These are phyloP conservation scores for Epicauta chinensis DNA, from an alignment of 1,140 invertebrate genomes.

Conservation along the genomic window DNA sequence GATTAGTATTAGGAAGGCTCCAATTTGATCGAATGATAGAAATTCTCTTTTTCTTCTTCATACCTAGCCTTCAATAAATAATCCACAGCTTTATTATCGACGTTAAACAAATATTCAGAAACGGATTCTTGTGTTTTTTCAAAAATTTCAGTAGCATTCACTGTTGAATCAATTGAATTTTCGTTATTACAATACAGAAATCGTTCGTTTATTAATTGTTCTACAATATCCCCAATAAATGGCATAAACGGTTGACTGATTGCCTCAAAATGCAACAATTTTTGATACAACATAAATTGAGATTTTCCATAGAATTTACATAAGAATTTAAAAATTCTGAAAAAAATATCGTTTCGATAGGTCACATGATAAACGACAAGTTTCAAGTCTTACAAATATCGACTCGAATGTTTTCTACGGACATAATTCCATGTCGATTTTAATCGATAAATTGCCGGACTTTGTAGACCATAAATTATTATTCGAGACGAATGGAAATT, in stretches of 20 bases:
- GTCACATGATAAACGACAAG: constrained; percentile 5
- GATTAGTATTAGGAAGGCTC: constrained; percentile 29
- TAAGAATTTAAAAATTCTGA: constrained; percentile 41
- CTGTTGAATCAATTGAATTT: no score
- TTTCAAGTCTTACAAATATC: constrained; percentile 42
- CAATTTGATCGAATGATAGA: constrained; percentile 43
- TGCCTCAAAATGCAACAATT: constrained; percentile 39
- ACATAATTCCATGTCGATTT: constrained; percentile 47
- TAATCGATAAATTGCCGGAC: constrained; percentile 47
- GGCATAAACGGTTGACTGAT: constrained; percentile 42
- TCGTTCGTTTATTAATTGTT: no score
- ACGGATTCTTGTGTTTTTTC: constrained; percentile 41
- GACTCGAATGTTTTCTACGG: constrained; percentile 46
- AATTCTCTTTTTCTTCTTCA: constrained; percentile 47
- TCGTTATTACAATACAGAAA: no score
- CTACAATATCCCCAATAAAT: constrained; percentile 45
- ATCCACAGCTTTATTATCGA: constrained; percentile 42
- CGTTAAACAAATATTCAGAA: constrained; percentile 38
- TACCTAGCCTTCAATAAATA: constrained; percentile 48
- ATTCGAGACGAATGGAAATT: constrained; percentile 52
- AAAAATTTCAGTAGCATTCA: no score
- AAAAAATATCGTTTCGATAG: constrained; percentile 24
- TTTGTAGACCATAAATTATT: constrained; percentile 49
- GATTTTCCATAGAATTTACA: constrained; percentile 44
- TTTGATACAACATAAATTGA: constrained; percentile 37